phyloP scores from a whole-genome alignment of 2,888 invertebrate genomes.

The Scaptomyza parva region DNA sequence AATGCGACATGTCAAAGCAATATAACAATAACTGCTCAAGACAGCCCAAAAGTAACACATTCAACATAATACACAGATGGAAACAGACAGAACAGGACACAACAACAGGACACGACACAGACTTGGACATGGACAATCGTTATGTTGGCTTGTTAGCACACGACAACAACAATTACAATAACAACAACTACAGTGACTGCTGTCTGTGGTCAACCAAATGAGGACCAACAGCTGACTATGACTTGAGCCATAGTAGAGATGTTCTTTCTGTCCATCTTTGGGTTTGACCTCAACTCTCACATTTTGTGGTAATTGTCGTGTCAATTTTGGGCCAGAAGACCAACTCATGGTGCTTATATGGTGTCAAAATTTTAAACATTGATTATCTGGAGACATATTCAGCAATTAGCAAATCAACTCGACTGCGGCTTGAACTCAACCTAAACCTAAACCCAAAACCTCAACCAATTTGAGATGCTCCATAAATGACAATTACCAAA shows the following conservation, averaged over 20 bases:
- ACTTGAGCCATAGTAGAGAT: background rate
- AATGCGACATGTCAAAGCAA: slow-evolving; percentile 69
- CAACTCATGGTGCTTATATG: slow-evolving; percentile 4
- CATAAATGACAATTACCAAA: slow-evolving; percentile 76
- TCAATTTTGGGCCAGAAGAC: slow-evolving; percentile 61
- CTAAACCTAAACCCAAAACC: slow-evolving; percentile 5
- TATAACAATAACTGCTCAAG: slow-evolving; percentile 78
- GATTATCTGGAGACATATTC: slow-evolving; percentile 84
- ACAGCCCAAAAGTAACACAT: slow-evolving; percentile 78
- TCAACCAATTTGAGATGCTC: slow-evolving; percentile 26
- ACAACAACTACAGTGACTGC: background rate
- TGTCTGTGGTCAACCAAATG: slow-evolving; percentile 64
- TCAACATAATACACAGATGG: slow-evolving; percentile 21
- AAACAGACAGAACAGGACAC: slow-evolving; percentile 42
- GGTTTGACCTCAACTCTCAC: slow-evolving; percentile 22
- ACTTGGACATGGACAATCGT: slow-evolving; percentile 33
- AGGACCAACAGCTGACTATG: too few species aligned
- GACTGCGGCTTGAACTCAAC: slow-evolving; percentile 48
- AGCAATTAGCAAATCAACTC: slow-evolving; percentile 84
- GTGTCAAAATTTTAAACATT: slow-evolving; percentile 80
- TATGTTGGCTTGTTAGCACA: slow-evolving; percentile 74
- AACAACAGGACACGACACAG: slow-evolving; percentile 24
- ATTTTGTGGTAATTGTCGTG: slow-evolving; percentile 69
- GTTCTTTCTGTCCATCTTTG: background rate
- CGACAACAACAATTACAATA: slow-evolving; percentile 45